These are phyloP conservation scores for Loripinus fragilis DNA, from an alignment of 2,888 invertebrate species.

Conservation along the genomic window DNA sequence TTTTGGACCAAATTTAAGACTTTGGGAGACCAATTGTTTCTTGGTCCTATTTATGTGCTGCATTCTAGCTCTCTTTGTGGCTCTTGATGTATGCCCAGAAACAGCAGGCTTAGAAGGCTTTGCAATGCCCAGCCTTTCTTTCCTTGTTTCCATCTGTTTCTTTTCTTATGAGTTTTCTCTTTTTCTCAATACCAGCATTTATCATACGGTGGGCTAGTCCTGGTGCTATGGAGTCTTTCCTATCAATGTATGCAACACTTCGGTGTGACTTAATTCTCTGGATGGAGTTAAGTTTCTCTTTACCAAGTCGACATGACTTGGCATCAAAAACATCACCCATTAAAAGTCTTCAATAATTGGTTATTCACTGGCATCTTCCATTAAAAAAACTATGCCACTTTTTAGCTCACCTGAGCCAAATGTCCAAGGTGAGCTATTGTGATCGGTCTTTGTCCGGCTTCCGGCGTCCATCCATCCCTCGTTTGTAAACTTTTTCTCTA, in stretches of 20 bases:
- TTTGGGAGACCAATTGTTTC: too few relatives aligned
- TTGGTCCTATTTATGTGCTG: not conserved
- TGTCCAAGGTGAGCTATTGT: too few relatives aligned
- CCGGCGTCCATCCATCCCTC: too few relatives aligned
- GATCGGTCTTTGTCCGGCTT: too few relatives aligned
- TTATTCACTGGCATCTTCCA: conserved; percentile 56
- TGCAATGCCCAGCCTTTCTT: not conserved
- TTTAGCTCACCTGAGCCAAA: too few relatives aligned
- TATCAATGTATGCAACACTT: not conserved
- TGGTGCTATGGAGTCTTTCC: not conserved
- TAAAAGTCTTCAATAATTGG: conserved; percentile 30
- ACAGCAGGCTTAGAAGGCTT: conserved; percentile 1
- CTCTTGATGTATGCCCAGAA: not conserved
- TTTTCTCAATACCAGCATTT: not conserved
- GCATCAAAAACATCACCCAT: conserved; percentile 13
- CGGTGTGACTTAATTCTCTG: conserved; percentile 1
- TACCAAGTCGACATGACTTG: conserved; percentile 10
- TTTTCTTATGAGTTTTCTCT: not conserved
- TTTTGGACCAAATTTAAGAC: too few relatives aligned
- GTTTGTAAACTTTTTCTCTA: too few relatives aligned
- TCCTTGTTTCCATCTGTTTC: not conserved
- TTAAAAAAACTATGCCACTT: conserved; percentile 22
- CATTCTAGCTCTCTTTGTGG: not conserved
- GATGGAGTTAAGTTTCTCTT: not conserved
- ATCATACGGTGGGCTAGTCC: conserved; percentile 2